Conservation (phyloP, 1,140 invertebrate species). For the Diuraphis noxia region DNA sequence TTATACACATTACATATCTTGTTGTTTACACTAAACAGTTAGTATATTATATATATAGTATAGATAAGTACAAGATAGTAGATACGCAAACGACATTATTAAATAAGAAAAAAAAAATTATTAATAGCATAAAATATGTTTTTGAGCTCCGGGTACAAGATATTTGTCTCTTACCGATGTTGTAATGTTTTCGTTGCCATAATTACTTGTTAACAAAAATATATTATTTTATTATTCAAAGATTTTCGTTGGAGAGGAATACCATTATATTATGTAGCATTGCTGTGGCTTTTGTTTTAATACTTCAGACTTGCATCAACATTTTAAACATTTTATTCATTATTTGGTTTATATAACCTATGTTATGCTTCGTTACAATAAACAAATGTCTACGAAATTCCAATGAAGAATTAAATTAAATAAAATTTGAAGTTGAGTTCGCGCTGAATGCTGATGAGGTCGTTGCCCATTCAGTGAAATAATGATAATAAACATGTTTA, state of each 20-base stretch:
- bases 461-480: slow-evolving; percentile 11
- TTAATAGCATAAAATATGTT: too few relatives aligned
- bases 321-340: background rate
- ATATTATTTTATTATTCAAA: too few relatives aligned
- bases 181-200: too few relatives aligned
- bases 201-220: too few relatives aligned
- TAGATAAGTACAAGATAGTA: too few relatives aligned
- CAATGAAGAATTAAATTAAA: background rate
- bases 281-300: background rate
- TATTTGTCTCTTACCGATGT: background rate
- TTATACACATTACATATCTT: background rate
- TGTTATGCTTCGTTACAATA: background rate
- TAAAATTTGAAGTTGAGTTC: background rate
- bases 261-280: too few relatives aligned
- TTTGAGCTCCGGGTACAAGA: background rate
- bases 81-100: background rate
- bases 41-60: background rate
- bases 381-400: background rate
- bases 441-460: background rate
- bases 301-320: background rate
- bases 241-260: too few relatives aligned
- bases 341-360: too few relatives aligned
- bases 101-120: background rate
- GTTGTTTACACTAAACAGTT: background rate
- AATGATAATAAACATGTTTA: slow-evolving; percentile 42